Evolutionary conservation across 2,797 vertebrate species (phyloP).

Genomic region (Syncerus caffer): DNA sequence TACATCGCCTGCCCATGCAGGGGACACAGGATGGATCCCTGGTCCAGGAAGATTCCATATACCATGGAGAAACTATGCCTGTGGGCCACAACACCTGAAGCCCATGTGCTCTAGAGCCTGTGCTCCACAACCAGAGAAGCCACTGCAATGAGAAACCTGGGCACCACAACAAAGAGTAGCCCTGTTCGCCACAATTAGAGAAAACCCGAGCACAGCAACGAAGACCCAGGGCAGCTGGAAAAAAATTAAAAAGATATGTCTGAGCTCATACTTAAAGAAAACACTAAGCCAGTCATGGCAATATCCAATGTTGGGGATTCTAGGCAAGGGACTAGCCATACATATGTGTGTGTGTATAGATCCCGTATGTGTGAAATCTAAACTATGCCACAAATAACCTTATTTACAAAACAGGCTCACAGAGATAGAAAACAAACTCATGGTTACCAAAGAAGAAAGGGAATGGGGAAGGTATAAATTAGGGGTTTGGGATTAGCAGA

Average conservation of each 20-base stretch:
- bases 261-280: background rate
- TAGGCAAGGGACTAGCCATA: background rate
- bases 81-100: background rate
- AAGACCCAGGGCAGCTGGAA: background rate
- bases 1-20: background rate
- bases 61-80: background rate
- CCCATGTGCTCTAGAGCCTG: background rate
- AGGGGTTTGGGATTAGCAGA: background rate
- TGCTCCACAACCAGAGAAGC: background rate
- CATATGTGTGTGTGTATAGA: background rate
- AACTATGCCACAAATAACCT: background rate
- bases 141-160: background rate
- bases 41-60: background rate
- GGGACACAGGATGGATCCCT: background rate
- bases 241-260: background rate
- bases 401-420: background rate
- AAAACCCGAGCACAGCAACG: background rate
- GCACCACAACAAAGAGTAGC: background rate
- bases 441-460: background rate
- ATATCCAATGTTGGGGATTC: background rate
- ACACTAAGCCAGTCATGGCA: background rate
- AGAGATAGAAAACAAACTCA: background rate
- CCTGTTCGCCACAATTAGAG: background rate
- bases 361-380: background rate
- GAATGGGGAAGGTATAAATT: background rate